Percentiles rank a stretch among this genome's conserved stretches.
Conservation (phyloP, 2,888 invertebrate species). For the Amiota mariae region DNA sequence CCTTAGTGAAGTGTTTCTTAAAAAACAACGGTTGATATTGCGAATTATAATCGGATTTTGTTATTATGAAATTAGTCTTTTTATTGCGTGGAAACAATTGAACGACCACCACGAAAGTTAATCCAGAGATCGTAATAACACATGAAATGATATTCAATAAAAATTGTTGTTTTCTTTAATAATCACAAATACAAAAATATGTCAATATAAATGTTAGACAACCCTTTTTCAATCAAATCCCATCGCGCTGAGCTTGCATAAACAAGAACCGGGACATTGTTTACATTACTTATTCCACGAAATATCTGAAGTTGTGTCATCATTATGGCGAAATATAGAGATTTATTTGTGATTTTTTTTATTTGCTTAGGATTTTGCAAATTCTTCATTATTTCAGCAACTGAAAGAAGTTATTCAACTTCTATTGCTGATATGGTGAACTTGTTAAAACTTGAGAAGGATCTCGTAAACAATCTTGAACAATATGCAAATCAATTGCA, state of each 20-base stretch:
- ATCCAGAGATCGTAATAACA: too few species aligned
- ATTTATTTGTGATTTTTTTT: too few species aligned
- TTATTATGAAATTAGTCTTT: too few species aligned
- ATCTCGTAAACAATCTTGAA: not conserved
- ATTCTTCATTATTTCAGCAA: not conserved
- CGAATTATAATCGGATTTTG: too few species aligned
- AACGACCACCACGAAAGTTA: too few species aligned
- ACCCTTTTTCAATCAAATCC: not conserved
- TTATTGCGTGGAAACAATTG: too few species aligned
- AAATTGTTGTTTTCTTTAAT: too few species aligned
- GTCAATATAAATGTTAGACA: not conserved
- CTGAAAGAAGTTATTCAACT: slow-evolving; percentile 10
- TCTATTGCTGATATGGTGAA: slow-evolving; percentile 17
- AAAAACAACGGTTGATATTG: too few species aligned
- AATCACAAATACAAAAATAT: too few species aligned
- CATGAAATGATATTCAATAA: too few species aligned
- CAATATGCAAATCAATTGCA: slow-evolving; percentile 5
- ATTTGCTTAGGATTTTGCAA: not conserved
- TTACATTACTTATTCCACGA: not conserved
- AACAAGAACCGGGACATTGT: not conserved
- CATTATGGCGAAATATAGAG: not conserved
- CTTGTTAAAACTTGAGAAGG: slow-evolving; percentile 9
- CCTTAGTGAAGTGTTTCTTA: too few species aligned
- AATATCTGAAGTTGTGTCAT: not conserved
- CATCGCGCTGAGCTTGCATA: not conserved